These are phyloP conservation scores for Drosophila bifasciata DNA, from an alignment of 1,140 invertebrate species.

Conservation along the genomic window DNA sequence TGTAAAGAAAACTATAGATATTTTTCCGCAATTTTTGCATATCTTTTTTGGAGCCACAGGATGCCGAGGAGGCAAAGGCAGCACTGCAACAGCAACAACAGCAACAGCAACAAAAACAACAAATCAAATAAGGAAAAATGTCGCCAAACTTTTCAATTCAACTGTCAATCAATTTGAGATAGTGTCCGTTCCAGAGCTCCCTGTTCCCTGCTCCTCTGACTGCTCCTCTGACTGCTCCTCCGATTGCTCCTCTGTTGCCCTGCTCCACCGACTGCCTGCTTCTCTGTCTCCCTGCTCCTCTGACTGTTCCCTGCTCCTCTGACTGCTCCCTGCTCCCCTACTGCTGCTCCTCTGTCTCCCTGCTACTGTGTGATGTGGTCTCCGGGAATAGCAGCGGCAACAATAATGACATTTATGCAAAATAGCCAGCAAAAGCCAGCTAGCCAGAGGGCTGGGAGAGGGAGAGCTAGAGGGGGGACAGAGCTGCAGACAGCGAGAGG, in stretches of 20 bases:
- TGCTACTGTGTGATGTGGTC: neutral
- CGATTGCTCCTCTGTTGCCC: slow-evolving; percentile 35
- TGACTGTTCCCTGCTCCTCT: slow-evolving; percentile 4
- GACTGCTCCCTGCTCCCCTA: too few relatives aligned
- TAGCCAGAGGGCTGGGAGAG: slow-evolving; percentile 20
- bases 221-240: slow-evolving; percentile 14
- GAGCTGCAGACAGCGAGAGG: neutral
- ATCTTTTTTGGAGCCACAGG: slow-evolving; percentile 38
- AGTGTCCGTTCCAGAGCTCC: slow-evolving; percentile 66
- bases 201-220: slow-evolving; percentile 2
- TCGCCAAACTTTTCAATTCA: slow-evolving; percentile 83
- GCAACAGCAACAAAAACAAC: slow-evolving; percentile 46
- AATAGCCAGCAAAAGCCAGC: slow-evolving; percentile 25
- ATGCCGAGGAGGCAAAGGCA: slow-evolving; percentile 34
- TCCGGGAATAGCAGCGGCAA: slow-evolving; percentile 57
- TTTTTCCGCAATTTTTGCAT: slow-evolving; percentile 76
- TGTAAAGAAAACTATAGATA: slow-evolving; percentile 38
- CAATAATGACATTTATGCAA: slow-evolving; percentile 83
- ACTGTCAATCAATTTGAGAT: slow-evolving; percentile 82
- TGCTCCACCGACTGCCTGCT: slow-evolving; percentile 3
- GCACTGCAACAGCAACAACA: slow-evolving; percentile 16
- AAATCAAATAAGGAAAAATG: slow-evolving; percentile 83
- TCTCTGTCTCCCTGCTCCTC: slow-evolving; percentile 29
- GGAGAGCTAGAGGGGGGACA: too few relatives aligned
- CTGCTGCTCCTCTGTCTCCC: slow-evolving; percentile 9